Conservation (phyloP, 2,888 invertebrate genomes). For the Tineola bisselliella region DNA sequence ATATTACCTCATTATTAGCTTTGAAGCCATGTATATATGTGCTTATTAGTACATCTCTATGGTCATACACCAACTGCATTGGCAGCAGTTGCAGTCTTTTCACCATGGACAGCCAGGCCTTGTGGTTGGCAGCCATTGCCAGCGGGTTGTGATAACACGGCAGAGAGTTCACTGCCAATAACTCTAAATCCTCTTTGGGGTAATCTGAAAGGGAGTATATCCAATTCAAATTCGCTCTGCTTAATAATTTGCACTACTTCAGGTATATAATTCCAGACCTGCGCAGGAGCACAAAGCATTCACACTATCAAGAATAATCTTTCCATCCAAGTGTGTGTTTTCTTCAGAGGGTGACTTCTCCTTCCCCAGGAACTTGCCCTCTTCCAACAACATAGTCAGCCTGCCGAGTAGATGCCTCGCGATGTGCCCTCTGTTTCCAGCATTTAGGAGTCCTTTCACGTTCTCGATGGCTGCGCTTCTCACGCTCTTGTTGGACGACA, state of each 20-base stretch:
- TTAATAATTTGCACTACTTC: no score
- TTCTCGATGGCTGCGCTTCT: conserved; percentile 71
- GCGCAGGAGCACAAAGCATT: conserved; percentile 60
- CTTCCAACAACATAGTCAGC: conserved; percentile 72
- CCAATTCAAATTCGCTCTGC: no score
- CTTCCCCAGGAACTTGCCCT: conserved; percentile 58
- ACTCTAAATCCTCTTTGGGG: conserved; percentile 62
- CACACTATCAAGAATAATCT: conserved; percentile 65
- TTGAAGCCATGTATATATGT: conserved; percentile 68
- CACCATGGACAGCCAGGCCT: conserved; percentile 76
- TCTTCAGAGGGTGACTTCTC: conserved; percentile 49
- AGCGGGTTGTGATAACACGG: conserved; percentile 81
- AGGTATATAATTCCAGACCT: conserved; percentile 27
- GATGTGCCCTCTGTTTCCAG: conserved; percentile 69
- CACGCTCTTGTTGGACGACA: conserved; percentile 70
- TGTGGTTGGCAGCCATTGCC: conserved; percentile 63
- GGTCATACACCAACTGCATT: conserved; percentile 67
- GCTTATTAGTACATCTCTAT: conserved; percentile 67
- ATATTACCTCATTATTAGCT: conserved; percentile 39
- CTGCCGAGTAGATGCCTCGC: conserved; percentile 73
- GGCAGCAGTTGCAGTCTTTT: conserved; percentile 68
- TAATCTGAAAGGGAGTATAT: no score
- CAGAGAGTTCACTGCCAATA: conserved; percentile 73
- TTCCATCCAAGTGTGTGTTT: conserved; percentile 59
- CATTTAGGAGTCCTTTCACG: conserved; percentile 69